phyloP scores from a whole-genome alignment of 2,888 invertebrate species.

The Andrena bicolor region DNA sequence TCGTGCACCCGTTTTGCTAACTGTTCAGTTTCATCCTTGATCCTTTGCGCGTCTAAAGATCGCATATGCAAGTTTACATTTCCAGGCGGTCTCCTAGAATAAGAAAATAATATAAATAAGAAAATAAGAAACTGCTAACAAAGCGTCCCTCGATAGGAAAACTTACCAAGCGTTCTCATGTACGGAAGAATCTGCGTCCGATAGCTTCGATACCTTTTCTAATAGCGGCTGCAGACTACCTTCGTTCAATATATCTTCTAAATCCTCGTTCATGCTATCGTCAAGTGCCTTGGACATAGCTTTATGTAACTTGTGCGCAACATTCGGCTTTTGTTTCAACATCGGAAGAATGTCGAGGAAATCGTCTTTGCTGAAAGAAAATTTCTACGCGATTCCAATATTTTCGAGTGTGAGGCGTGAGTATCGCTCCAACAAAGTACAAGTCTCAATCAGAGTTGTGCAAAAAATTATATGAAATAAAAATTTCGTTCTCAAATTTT shows the following conservation, averaged over 20 bases:
- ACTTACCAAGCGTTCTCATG: constrained; percentile 74
- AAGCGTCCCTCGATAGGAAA: neutral
- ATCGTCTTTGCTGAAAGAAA: constrained; percentile 75
- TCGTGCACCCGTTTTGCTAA: constrained; percentile 68
- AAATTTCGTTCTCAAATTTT: too few species aligned
- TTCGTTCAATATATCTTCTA: constrained; percentile 73
- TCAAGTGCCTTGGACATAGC: constrained; percentile 72
- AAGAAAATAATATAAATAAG: neutral
- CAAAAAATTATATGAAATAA: too few species aligned
- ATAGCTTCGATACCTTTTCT: constrained; percentile 66
- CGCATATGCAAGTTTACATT: constrained; percentile 75
- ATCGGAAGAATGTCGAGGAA: constrained; percentile 73
- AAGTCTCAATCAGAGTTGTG: too few species aligned
- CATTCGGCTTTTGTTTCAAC: constrained; percentile 64
- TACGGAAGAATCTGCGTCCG: constrained; percentile 59
- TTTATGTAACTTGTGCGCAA: constrained; percentile 70
- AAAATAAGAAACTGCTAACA: neutral
- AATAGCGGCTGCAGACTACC: constrained; percentile 72
- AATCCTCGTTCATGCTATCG: constrained; percentile 69
- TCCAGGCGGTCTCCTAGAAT: constrained; percentile 80
- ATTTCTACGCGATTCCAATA: neutral
- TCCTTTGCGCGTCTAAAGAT: constrained; percentile 74
- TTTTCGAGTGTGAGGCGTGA: too few species aligned
- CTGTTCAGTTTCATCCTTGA: constrained; percentile 69
- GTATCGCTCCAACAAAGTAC: too few species aligned